Evolutionary conservation across 2,888 invertebrate genomes (phyloP).

Genomic region (Xanthia icteritia): DNA sequence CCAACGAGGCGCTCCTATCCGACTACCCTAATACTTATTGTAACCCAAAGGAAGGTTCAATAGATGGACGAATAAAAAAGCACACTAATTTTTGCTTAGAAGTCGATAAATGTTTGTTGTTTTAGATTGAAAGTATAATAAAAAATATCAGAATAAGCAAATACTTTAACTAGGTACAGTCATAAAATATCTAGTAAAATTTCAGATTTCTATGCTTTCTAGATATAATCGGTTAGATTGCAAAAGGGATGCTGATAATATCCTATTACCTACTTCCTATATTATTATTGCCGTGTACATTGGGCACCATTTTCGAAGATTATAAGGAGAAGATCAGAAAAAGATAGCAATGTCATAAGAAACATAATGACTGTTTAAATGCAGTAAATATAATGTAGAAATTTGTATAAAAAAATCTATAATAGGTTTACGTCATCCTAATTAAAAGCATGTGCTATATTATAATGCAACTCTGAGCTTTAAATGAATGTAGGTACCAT

Average conservation of each 20-base stretch:
- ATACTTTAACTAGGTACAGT: constrained; percentile 48
- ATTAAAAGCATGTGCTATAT: constrained; percentile 44
- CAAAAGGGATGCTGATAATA: constrained; percentile 62
- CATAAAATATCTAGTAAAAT: constrained; percentile 54
- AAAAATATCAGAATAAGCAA: constrained; percentile 32
- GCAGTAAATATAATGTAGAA: constrained; percentile 48
- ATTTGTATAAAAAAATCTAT: constrained; percentile 48
- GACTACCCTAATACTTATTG: constrained; percentile 67
- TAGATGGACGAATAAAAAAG: constrained; percentile 40
- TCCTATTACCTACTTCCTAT: constrained; percentile 70
- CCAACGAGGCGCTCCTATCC: constrained; percentile 69
- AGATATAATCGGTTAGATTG: constrained; percentile 56
- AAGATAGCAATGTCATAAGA: constrained; percentile 40
- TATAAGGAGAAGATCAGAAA: constrained; percentile 56
- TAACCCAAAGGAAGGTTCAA: constrained; percentile 33
- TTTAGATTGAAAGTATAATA: constrained; percentile 28
- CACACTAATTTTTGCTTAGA: constrained; percentile 19
- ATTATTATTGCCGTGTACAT: constrained; percentile 82
- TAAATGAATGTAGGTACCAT: constrained; percentile 25
- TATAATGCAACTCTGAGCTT: constrained; percentile 20
- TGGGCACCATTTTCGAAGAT: constrained; percentile 76
- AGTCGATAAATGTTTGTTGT: constrained; percentile 38
- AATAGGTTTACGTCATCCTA: constrained; percentile 45
- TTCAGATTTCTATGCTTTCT: constrained; percentile 53
- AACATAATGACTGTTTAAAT: constrained; percentile 27